These are phyloP conservation scores for Pseudococcus viburni DNA, from an alignment of 2,888 invertebrate genomes.

Conservation along the genomic window DNA sequence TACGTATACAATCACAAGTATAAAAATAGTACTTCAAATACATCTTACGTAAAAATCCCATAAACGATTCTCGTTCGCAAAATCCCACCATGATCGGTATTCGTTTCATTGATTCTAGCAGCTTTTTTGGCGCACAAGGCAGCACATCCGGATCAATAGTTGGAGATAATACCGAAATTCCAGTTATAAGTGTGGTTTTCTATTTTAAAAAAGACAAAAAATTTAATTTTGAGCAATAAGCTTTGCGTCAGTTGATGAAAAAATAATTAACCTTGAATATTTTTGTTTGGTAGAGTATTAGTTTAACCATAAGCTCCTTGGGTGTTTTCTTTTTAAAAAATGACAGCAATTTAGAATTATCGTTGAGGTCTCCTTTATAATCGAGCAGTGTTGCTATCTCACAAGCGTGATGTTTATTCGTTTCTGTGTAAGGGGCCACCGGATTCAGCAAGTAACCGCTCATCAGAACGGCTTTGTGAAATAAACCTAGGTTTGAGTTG, in stretches of 20 bases:
- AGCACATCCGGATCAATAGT: neutral
- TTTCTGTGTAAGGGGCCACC: neutral
- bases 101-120: neutral
- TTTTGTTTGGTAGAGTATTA: neutral
- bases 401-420: neutral
- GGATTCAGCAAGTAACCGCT: neutral
- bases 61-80: neutral
- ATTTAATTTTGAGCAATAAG: neutral
- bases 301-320: neutral
- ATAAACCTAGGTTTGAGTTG: neutral
- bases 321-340: neutral
- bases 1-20: neutral
- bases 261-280: neutral
- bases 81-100: neutral
- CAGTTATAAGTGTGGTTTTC: neutral
- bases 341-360: neutral
- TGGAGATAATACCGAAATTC: neutral
- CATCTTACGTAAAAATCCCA: neutral
- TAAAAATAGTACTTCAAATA: neutral
- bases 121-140: neutral
- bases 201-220: neutral
- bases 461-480: slow-evolving; percentile 2
- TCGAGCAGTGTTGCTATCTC: neutral
- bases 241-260: neutral
- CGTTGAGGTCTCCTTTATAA: neutral